Conservation (phyloP, 2,797 vertebrate genomes). For the Apodemus agrarius region DNA sequence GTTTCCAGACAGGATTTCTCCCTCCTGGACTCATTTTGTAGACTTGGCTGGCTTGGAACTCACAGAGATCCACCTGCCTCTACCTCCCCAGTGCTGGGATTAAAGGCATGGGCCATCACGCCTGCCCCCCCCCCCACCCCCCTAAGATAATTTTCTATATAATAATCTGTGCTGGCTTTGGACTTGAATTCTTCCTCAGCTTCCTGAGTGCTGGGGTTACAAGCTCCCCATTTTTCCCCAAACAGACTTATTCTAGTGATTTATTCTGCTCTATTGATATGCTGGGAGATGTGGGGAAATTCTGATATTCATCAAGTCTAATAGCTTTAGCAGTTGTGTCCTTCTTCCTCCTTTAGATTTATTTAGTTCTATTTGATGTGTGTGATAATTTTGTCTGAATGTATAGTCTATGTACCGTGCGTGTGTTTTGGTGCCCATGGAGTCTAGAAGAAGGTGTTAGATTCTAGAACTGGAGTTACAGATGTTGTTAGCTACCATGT, state of each 20-base stretch:
- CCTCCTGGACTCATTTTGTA: neutral
- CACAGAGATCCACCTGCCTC: neutral
- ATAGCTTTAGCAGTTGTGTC: constrained; percentile 9
- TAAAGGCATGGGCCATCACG: no score
- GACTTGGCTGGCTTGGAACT: neutral
- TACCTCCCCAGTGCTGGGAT: neutral
- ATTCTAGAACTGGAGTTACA: neutral
- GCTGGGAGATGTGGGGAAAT: neutral
- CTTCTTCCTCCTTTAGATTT: neutral
- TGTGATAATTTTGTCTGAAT: neutral
- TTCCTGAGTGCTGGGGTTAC: neutral
- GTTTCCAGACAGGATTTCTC: neutral
- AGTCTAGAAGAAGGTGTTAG: neutral
- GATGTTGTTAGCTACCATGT: neutral
- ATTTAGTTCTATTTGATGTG: neutral
- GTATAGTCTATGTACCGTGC: neutral
- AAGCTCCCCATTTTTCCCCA: neutral
- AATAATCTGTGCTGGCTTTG: neutral
- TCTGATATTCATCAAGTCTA: constrained; percentile 1
- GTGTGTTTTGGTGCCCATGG: neutral
- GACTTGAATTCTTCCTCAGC: neutral
- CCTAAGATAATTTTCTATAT: neutral
- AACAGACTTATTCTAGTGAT: neutral
- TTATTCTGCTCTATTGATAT: neutral
- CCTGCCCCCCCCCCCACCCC: no score